Evolutionary conservation across 2,113 vertebrate species (phyloP).

Genomic region (Azemiops feae): DNA sequence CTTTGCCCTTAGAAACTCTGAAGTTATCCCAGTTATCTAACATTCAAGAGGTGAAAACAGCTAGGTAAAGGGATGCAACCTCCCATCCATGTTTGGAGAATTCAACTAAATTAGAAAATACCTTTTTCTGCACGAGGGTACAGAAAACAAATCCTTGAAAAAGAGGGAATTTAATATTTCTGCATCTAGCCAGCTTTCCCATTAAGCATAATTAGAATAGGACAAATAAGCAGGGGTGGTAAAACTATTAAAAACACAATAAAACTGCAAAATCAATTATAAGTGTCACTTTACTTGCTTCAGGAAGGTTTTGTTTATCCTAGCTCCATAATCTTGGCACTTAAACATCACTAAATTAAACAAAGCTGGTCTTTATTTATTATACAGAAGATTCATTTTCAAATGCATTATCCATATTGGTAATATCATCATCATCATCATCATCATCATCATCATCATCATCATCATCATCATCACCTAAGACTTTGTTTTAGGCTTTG

Average conservation of each 20-base stretch:
- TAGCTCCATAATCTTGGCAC: neutral
- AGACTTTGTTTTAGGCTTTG: neutral
- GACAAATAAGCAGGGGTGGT: neutral
- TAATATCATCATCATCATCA: neutral
- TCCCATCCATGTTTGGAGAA: neutral
- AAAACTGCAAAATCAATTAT: constrained; percentile 8
- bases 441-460: neutral
- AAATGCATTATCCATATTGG: neutral
- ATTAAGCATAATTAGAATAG: constrained; percentile 4
- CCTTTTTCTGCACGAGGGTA: neutral
- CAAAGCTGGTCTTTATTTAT: constrained; percentile 17
- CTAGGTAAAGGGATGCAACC: neutral
- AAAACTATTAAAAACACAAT: neutral
- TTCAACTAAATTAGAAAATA: neutral
- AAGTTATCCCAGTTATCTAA: neutral
- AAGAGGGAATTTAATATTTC: neutral
- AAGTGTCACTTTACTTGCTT: neutral
- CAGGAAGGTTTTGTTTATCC: constrained; percentile 1
- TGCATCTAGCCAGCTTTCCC: neutral
- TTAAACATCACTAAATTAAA: constrained; percentile 7
- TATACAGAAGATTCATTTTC: constrained; percentile 5
- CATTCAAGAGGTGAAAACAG: neutral
- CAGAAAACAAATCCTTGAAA: neutral
- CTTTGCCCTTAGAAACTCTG: neutral
- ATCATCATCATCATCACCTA: neutral